Evolutionary conservation across 2,797 vertebrate genomes (phyloP).

Genomic region (Dipus sagitta): DNA sequence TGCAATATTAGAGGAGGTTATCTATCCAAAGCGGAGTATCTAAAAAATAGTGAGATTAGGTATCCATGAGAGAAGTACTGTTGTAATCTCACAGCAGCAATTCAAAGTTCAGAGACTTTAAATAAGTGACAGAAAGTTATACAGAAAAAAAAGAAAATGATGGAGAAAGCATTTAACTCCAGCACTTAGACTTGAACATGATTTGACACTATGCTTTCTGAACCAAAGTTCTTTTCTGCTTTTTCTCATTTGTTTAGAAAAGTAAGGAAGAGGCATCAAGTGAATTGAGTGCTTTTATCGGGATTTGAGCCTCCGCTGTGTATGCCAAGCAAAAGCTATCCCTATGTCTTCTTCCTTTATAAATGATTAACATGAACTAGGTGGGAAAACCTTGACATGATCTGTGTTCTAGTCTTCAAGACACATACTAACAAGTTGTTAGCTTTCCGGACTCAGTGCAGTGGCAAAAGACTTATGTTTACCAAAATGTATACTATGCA

Average conservation of each 20-base stretch:
- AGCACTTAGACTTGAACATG: neutral
- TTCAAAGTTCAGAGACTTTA: neutral
- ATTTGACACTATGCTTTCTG: neutral
- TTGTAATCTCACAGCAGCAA: neutral
- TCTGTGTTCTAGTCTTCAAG: neutral
- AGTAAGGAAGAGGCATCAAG: neutral
- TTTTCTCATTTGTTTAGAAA: neutral
- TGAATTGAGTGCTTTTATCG: neutral
- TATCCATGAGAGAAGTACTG: neutral
- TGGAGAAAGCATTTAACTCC: neutral
- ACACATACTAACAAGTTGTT: neutral
- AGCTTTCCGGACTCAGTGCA: neutral
- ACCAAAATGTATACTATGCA: neutral
- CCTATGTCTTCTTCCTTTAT: neutral
- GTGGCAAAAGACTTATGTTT: neutral
- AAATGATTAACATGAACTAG: constrained; percentile 20
- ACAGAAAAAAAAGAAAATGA: neutral
- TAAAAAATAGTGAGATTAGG: neutral
- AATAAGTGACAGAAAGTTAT: neutral
- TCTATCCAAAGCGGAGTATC: neutral
- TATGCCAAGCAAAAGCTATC: neutral
- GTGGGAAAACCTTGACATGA: neutral
- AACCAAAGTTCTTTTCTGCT: neutral
- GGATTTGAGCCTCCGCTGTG: constrained; percentile 2
- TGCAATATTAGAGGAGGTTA: neutral